These are phyloP conservation scores for Bombus breviceps DNA, from an alignment of 1,140 invertebrate genomes.

Conservation along the genomic window DNA sequence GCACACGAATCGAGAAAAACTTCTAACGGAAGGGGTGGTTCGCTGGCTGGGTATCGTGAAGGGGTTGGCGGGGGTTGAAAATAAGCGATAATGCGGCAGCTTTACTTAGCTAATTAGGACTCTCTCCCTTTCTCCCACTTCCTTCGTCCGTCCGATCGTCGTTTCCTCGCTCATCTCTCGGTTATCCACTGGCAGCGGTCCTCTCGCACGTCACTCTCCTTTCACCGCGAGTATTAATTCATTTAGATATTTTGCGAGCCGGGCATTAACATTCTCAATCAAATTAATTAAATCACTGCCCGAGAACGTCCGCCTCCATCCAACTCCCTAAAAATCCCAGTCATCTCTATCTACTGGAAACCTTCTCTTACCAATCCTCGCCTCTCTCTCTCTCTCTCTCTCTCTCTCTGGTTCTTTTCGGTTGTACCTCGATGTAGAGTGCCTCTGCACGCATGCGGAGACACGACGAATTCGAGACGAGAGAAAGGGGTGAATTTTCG, in stretches of 20 bases:
- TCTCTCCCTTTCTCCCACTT: constrained; percentile 68
- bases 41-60: background rate
- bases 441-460: constrained; percentile 38
- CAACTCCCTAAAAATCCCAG: background rate
- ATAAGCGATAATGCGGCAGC: constrained; percentile 81
- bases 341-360: background rate
- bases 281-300: constrained; percentile 81
- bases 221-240: constrained; percentile 76
- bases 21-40: constrained; percentile 40
- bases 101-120: constrained; percentile 83
- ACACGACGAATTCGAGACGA: constrained; percentile 33
- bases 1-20: constrained; percentile 63
- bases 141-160: constrained; percentile 18
- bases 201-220: constrained; percentile 51
- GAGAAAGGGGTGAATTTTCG: constrained; percentile 53
- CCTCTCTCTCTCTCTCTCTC: no score
- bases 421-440: constrained; percentile 29
- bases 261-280: constrained; percentile 80
- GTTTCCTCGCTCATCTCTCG: constrained; percentile 45
- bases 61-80: constrained; percentile 67
- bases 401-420: constrained; percentile 28
- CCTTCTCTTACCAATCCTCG: no score
- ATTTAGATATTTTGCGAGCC: constrained; percentile 79
- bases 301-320: constrained; percentile 28
- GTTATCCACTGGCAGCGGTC: background rate